These are phyloP conservation scores for Iphiclides podalirius DNA, from an alignment of 2,888 invertebrate species.

Conservation along the genomic window DNA sequence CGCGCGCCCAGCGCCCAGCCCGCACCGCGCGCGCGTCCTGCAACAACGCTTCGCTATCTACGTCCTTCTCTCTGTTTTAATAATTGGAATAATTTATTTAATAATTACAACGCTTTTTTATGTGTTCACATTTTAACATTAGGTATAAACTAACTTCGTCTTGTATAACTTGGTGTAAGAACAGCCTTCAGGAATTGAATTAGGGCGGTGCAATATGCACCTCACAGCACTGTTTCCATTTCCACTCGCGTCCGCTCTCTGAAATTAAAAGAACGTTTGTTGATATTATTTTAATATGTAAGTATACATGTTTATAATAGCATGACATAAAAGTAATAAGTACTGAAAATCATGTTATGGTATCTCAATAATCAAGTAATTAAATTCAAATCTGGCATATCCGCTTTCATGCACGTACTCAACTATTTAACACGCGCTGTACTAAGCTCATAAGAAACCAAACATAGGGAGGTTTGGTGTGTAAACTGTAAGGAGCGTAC, in stretches of 20 bases:
- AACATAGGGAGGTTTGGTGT: too few relatives aligned
- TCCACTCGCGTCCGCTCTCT: slow-evolving; percentile 86
- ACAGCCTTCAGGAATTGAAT: slow-evolving; percentile 80
- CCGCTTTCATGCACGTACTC: too few relatives aligned
- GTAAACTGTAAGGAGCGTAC: too few relatives aligned
- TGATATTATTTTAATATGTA: background rate
- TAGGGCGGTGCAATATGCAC: slow-evolving; percentile 73
- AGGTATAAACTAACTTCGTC: slow-evolving; percentile 78
- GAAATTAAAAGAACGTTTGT: slow-evolving; percentile 34
- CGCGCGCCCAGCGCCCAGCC: slow-evolving; percentile 75
- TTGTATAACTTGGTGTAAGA: slow-evolving; percentile 81
- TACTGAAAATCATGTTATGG: too few relatives aligned
- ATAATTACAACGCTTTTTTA: slow-evolving; percentile 79
- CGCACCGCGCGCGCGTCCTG: slow-evolving; percentile 72
- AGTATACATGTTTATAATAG: too few relatives aligned
- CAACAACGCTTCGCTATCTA: slow-evolving; percentile 78
- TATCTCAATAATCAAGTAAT: too few relatives aligned
- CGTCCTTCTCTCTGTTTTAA: slow-evolving; percentile 77
- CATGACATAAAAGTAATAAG: too few relatives aligned
- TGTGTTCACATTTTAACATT: slow-evolving; percentile 77
- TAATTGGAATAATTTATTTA: slow-evolving; percentile 82
- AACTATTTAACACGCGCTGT: too few relatives aligned
- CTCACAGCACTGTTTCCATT: slow-evolving; percentile 96
- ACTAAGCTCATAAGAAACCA: too few relatives aligned
- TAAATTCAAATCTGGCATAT: too few relatives aligned